Conservation (phyloP, 2,113 vertebrate species). For the Cavia porcellus region DNA sequence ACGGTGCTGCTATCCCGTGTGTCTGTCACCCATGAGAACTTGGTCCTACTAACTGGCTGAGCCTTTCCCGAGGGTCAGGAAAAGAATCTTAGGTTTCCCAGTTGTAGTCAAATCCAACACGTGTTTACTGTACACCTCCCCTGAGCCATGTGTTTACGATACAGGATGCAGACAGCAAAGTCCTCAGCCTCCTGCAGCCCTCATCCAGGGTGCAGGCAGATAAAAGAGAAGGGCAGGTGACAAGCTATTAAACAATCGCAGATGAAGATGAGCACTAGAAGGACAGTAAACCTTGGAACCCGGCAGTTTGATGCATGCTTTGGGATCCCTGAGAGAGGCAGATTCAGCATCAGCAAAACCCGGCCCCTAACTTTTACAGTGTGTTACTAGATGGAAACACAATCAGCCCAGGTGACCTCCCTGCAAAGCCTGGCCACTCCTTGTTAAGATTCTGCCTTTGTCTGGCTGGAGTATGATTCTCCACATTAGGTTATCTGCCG, state of each 20-base stretch:
- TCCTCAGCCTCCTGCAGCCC: not conserved
- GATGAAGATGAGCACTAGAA: not conserved
- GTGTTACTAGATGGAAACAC: not conserved
- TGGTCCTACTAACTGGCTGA: not conserved
- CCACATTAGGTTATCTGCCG: constrained; percentile 71
- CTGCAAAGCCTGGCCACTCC: not conserved
- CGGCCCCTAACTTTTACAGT: not conserved
- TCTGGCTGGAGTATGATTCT: constrained; percentile 69
- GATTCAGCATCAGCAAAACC: not conserved
- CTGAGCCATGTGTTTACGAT: not conserved
- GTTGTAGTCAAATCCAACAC: not conserved
- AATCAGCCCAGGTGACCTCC: not conserved
- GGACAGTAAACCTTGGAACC: not conserved
- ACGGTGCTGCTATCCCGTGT: not conserved
- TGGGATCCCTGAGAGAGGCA: not conserved
- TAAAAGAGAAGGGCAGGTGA: too few species aligned
- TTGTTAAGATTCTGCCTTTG: constrained; percentile 68
- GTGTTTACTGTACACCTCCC: not conserved
- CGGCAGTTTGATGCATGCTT: not conserved
- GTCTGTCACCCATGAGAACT: not conserved
- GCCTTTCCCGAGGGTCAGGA: not conserved
- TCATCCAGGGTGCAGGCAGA: fast-evolving
- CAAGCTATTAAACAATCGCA: not conserved
- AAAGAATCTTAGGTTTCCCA: not conserved
- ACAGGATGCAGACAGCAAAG: not conserved